Percentiles rank a stretch among this genome's conserved stretches.
phyloP scores from a whole-genome alignment of 30 jellyfish, hydroid and myxozoan species.

The Chrysaora quinquecirrha region DNA sequence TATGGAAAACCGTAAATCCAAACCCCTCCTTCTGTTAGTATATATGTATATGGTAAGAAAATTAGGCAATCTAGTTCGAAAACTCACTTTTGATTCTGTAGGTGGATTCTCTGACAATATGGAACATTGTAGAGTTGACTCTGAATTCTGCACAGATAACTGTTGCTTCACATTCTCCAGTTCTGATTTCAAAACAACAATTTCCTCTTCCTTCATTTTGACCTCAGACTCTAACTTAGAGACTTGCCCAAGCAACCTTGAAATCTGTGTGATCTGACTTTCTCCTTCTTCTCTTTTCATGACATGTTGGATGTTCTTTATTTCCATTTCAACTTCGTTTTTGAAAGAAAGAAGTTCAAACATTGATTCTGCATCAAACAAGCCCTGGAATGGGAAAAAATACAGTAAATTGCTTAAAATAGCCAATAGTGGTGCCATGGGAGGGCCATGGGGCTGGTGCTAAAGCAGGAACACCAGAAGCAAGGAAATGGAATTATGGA shows the following conservation, averaged over 20 bases:
- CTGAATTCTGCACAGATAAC: neutral
- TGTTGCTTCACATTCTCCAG: neutral
- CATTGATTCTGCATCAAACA: constrained; percentile 56
- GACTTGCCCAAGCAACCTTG: constrained; percentile 67
- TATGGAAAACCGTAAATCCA: too few relatives aligned
- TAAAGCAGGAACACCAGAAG: too few relatives aligned
- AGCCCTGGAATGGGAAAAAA: constrained; percentile 12
- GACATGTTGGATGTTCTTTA: constrained; percentile 31
- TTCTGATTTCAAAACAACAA: constrained; percentile 9
- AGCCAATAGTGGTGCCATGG: too few relatives aligned
- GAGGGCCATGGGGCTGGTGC: too few relatives aligned
- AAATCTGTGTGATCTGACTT: constrained; percentile 52
- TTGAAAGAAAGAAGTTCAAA: constrained; percentile 36
- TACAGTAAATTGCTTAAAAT: too few relatives aligned
- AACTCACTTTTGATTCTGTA: too few relatives aligned
- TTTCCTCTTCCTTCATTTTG: constrained; percentile 34
- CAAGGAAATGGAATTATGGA: too few relatives aligned
- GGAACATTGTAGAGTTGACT: too few relatives aligned
- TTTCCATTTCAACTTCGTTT: constrained; percentile 64
- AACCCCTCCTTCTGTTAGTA: too few relatives aligned
- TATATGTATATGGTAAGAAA: too few relatives aligned
- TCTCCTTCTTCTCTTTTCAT: constrained; percentile 52
- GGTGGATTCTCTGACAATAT: too few relatives aligned
- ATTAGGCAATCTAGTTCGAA: too few relatives aligned
- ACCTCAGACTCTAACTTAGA: constrained; percentile 53